Conservation (phyloP, 2,888 invertebrate species). For the Melieria picta region DNA sequence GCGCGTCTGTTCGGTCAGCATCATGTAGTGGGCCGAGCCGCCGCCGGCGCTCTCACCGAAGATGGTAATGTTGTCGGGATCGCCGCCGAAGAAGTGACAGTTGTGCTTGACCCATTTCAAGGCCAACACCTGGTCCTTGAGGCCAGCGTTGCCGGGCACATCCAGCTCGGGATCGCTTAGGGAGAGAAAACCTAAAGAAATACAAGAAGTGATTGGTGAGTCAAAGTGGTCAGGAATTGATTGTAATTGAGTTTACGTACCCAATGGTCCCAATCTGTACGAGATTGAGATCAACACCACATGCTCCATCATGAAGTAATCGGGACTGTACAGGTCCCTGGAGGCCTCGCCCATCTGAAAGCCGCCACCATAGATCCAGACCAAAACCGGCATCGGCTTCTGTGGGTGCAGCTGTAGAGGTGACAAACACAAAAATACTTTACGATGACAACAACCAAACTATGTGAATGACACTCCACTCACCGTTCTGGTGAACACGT, state of each 20-base stretch:
- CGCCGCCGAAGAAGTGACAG: conserved; percentile 68
- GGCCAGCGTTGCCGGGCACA: conserved; percentile 69
- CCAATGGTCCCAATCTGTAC: conserved; percentile 68
- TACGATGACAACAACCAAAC: background rate
- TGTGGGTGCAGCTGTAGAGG: conserved; percentile 54
- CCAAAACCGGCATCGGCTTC: conserved; percentile 64
- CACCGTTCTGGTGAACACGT: conserved; percentile 65
- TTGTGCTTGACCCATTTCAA: conserved; percentile 68
- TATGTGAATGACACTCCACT: conserved; percentile 27
- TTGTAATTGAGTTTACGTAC: conserved; percentile 42
- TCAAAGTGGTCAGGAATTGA: background rate
- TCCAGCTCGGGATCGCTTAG: conserved; percentile 66
- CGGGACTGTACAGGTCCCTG: conserved; percentile 65
- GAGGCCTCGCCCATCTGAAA: conserved; percentile 67
- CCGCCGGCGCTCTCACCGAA: conserved; percentile 70
- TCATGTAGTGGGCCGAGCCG: conserved; percentile 67
- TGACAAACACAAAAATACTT: conserved; percentile 1
- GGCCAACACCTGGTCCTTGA: conserved; percentile 69
- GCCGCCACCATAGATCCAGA: conserved; percentile 69
- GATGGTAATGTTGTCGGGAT: conserved; percentile 68
- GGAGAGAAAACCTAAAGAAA: conserved; percentile 65
- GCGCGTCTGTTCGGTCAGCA: conserved; percentile 67
- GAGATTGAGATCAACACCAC: conserved; percentile 67
- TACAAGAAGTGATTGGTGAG: background rate
- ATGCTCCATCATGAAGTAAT: conserved; percentile 67